Evolutionary conservation across 2,888 invertebrate species (phyloP).

Genomic region (Noctuana brunneofusca): DNA sequence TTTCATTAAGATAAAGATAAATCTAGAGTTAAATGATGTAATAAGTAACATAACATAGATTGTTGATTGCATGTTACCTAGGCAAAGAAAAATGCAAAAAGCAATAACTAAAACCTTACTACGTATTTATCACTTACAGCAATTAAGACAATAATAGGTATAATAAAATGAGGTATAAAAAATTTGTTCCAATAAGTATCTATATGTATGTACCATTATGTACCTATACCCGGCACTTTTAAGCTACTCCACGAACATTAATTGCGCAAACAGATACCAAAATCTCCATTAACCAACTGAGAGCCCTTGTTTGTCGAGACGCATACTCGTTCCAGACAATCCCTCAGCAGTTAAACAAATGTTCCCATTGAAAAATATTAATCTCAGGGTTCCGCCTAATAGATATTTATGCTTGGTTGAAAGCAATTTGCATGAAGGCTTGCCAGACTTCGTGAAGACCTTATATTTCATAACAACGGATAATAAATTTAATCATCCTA

Average conservation of each 20-base stretch:
- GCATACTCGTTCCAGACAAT: slow-evolving; percentile 57
- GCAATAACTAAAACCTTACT: too few species aligned
- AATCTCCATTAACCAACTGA: slow-evolving; percentile 41
- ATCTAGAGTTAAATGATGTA: too few species aligned
- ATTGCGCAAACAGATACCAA: slow-evolving; percentile 45
- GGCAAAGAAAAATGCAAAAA: too few species aligned
- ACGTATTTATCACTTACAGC: background rate
- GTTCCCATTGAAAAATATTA: slow-evolving; percentile 75
- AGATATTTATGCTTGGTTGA: slow-evolving; percentile 79
- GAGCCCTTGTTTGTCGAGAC: slow-evolving; percentile 72
- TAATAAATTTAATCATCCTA: slow-evolving; percentile 67
- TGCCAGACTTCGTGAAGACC: slow-evolving; percentile 47
- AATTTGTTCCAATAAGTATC: background rate
- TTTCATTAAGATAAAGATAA: too few species aligned
- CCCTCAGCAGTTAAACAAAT: slow-evolving; percentile 60
- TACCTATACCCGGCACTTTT: background rate
- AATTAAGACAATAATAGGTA: background rate
- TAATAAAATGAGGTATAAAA: too few species aligned
- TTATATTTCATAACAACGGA: slow-evolving; percentile 58
- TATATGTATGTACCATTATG: too few species aligned
- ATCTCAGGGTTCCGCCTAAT: slow-evolving; percentile 70
- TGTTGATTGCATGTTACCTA: too few species aligned
- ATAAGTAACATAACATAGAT: too few species aligned
- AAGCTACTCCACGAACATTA: slow-evolving; percentile 30
- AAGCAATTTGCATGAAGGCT: slow-evolving; percentile 71